Evolutionary conservation across 30 jellyfish, hydroid and myxozoan genomes (phyloP).

Genomic region (Hydractinia echinata): DNA sequence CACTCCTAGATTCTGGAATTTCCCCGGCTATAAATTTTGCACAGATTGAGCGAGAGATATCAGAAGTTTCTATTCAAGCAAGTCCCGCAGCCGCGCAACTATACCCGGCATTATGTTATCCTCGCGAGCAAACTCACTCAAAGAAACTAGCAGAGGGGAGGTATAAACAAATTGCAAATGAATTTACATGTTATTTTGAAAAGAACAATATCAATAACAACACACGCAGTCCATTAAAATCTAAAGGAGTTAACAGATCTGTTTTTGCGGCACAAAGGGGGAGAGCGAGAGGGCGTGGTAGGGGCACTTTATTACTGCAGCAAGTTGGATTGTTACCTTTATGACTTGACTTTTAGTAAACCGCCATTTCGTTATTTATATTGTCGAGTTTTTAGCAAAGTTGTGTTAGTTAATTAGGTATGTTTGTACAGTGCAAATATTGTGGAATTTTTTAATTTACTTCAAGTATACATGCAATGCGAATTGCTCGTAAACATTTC

Average conservation of each 20-base stretch:
- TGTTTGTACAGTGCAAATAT: too few relatives aligned
- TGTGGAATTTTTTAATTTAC: too few relatives aligned
- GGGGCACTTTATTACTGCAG: background rate
- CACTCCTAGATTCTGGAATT: background rate
- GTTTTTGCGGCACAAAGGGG: background rate
- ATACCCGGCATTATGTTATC: background rate
- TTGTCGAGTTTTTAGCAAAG: too few relatives aligned
- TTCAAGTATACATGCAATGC: too few relatives aligned
- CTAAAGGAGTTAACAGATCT: background rate
- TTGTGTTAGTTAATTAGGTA: too few relatives aligned
- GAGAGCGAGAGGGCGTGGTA: constrained; percentile 1
- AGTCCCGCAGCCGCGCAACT: background rate
- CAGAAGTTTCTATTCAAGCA: background rate
- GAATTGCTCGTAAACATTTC: too few relatives aligned
- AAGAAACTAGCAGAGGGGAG: background rate
- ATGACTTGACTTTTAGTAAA: too few relatives aligned
- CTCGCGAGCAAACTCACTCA: background rate
- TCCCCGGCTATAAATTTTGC: background rate
- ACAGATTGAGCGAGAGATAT: constrained; percentile 7
- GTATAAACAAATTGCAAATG: background rate
- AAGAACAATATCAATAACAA: background rate
- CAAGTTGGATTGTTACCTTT: constrained; percentile 1
- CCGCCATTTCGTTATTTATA: too few relatives aligned
- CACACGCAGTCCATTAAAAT: background rate
- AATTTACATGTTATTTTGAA: too few relatives aligned